A percentile compares a stretch with the other conserved stretches of the same genome.
Conservation (phyloP, 1,140 invertebrate genomes). For the Aphis craccivora region DNA sequence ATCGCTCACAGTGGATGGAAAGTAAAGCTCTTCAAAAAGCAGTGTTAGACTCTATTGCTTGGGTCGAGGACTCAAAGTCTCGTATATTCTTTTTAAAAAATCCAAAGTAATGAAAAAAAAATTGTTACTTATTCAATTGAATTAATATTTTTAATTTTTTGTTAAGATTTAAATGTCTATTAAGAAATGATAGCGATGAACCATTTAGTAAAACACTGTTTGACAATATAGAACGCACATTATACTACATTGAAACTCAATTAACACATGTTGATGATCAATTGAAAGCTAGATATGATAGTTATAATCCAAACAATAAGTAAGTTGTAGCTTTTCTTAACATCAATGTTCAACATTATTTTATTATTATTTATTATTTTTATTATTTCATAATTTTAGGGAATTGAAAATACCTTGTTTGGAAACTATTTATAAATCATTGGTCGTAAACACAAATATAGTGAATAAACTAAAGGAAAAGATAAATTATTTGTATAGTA, state of each 20-base stretch:
- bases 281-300: slow-evolving; percentile 47
- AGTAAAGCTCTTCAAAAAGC: slow-evolving; percentile 53
- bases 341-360: background rate
- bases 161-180: slow-evolving; percentile 47
- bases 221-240: slow-evolving; percentile 52
- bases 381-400: background rate
- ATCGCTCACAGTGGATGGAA: slow-evolving; percentile 43
- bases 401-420: slow-evolving; percentile 53
- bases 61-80: slow-evolving; percentile 51
- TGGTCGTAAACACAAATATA: slow-evolving; percentile 51
- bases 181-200: slow-evolving; percentile 50
- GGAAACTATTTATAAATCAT: slow-evolving; percentile 51
- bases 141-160: slow-evolving; percentile 13
- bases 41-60: slow-evolving; percentile 44
- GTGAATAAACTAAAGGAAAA: slow-evolving; percentile 48
- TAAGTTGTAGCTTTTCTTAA: background rate
- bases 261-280: slow-evolving; percentile 51
- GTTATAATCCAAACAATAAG: slow-evolving; percentile 39
- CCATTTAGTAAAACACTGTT: slow-evolving; percentile 51
- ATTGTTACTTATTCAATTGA: background rate
- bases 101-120: slow-evolving; percentile 6
- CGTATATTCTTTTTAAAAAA: slow-evolving; percentile 55
- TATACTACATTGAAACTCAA: slow-evolving; percentile 54
- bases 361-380: background rate
- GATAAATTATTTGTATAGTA: slow-evolving; percentile 23